Percentiles rank a stretch among this genome's conserved stretches.
Evolutionary conservation across 2,797 vertebrate genomes (phyloP).

Genomic region (Xiphophorus birchmanni): DNA sequence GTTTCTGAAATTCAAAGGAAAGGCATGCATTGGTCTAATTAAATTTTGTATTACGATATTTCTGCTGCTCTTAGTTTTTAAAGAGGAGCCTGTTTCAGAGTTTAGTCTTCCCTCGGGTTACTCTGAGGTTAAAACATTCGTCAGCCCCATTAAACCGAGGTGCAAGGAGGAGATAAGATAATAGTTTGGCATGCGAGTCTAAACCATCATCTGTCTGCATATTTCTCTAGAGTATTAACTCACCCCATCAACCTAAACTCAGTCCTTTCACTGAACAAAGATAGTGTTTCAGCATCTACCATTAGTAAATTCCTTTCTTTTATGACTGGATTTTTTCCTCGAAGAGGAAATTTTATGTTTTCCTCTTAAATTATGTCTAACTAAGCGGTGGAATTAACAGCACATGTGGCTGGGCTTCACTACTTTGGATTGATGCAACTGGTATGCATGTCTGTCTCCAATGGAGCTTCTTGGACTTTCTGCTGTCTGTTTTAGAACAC

Average conservation of each 20-base stretch:
- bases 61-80: constrained; percentile 5
- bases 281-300: constrained; percentile 45
- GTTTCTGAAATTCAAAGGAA: constrained; percentile 7
- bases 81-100: constrained; percentile 5
- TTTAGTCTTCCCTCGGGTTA: constrained; percentile 13
- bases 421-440: constrained; percentile 15
- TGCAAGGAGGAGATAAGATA: constrained; percentile 48
- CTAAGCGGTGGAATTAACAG: constrained; percentile 53
- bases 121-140: constrained; percentile 12
- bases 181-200: constrained; percentile 55
- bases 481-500: constrained; percentile 20
- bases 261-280: constrained; percentile 38
- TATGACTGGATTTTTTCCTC: constrained; percentile 57
- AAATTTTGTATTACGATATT: neutral
- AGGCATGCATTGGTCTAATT: neutral
- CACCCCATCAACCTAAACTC: constrained; percentile 34
- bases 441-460: constrained; percentile 7
- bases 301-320: constrained; percentile 72
- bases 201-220: constrained; percentile 60
- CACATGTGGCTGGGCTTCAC: constrained; percentile 38
- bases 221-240: constrained; percentile 49
- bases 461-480: constrained; percentile 17
- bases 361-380: constrained; percentile 58
- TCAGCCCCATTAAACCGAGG: constrained; percentile 54
- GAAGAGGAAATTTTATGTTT: constrained; percentile 60